Conservation (phyloP, 2,888 invertebrate species). For the Ectobius pallidus region DNA sequence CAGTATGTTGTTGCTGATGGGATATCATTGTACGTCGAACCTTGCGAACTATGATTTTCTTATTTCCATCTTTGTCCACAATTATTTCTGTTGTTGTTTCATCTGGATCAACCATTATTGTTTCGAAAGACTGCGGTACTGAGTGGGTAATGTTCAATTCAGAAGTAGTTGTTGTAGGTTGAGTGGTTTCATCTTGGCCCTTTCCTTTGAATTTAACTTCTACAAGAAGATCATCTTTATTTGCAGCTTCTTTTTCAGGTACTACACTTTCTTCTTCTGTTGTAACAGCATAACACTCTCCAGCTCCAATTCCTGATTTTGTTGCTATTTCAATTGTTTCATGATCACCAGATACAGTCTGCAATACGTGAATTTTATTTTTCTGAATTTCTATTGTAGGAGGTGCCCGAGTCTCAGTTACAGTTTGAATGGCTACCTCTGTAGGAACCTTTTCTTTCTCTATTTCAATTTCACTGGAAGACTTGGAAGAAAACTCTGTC, state of each 20-base stretch:
- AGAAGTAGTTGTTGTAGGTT: conserved; percentile 58
- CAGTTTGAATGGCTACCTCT: conserved; percentile 53
- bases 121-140: conserved; percentile 78
- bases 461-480: conserved; percentile 40
- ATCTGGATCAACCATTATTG: conserved; percentile 80
- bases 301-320: conserved; percentile 53
- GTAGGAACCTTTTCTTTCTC: conserved; percentile 43
- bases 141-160: conserved; percentile 75
- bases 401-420: conserved; percentile 50
- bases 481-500: conserved; percentile 15
- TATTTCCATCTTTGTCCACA: conserved; percentile 81
- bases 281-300: conserved; percentile 55
- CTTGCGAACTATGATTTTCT: conserved; percentile 78
- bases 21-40: conserved; percentile 70
- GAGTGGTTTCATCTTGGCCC: neutral
- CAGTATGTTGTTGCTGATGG: conserved; percentile 70
- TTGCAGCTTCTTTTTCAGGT: conserved; percentile 9
- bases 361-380: conserved; percentile 71
- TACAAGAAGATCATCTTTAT: conserved; percentile 60
- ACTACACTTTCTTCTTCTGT: conserved; percentile 51
- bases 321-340: conserved; percentile 77
- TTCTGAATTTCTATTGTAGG: conserved; percentile 55
- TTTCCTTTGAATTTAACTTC: conserved; percentile 72
- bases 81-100: conserved; percentile 82
- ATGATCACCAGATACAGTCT: conserved; percentile 66